A percentile compares a stretch with the other conserved stretches of the same genome.
Evolutionary conservation across 2,113 vertebrate genomes (phyloP).

Genomic region (Galeopterus variegatus): DNA sequence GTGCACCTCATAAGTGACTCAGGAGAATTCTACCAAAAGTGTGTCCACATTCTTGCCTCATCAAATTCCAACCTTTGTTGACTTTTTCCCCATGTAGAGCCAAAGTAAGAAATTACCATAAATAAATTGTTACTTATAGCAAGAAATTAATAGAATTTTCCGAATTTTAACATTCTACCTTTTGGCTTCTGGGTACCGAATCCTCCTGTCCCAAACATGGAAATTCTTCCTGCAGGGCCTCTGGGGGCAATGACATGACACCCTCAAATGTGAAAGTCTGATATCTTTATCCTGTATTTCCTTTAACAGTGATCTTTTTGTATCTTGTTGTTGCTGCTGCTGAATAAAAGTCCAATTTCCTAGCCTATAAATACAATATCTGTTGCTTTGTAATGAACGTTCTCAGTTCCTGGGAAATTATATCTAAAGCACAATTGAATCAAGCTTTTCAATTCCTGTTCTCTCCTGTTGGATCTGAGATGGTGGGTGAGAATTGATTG

Average conservation of each 20-base stretch:
- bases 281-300: background rate
- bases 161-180: background rate
- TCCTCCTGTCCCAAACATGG: background rate
- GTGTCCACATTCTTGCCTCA: too few relatives aligned
- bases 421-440: background rate
- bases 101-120: background rate
- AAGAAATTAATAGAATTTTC: constrained; percentile 20
- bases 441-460: background rate
- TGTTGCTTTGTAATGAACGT: background rate
- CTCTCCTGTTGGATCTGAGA: background rate
- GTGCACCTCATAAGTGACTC: background rate
- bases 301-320: background rate
- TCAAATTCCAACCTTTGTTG: background rate
- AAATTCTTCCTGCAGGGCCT: background rate
- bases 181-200: background rate
- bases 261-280: background rate
- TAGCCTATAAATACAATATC: background rate
- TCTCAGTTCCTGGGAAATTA: background rate
- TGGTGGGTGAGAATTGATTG: background rate
- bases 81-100: background rate
- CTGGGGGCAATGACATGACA: background rate
- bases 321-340: background rate
- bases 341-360: constrained; percentile 54
- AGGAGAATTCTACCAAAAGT: background rate
- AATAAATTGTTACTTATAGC: background rate